Evolutionary conservation across 2,113 vertebrate species (phyloP), one percentile per base, ranked within the genome.

Genomic region (Cepphus grylle): DNA sequence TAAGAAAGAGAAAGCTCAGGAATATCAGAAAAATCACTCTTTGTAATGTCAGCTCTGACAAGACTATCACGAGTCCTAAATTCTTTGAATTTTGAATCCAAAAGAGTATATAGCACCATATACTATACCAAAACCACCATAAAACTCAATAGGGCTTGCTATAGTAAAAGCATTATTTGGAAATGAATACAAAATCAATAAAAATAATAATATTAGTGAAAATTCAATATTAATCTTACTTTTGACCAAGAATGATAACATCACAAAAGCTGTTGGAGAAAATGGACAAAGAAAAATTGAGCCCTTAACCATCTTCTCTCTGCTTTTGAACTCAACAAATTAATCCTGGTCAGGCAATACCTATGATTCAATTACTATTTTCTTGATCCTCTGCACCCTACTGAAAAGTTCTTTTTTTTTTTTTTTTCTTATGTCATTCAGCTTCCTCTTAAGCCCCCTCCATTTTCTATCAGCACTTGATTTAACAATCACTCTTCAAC

Each of bases 361-460:
- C 86, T 93, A 52, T 90, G 93, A 94, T 93, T 97, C 85, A 94
- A 95, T 96, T 95, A 70, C 61, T 93, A 52, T 81, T 96, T 96
- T 69, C 88, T 92, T 95, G 91, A 95, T 97, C 82, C 62, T 87
- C 30, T 84, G 45, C 76, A 93, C 91, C 70, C 36, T 82, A 58
- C 53, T 80, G 83, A 85, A 97, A 93, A 25, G n/a, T 5, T 3
- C 36, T 90, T 88, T 61, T 58, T 36, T 71, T 58, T 59, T 89
- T 5, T 3, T 40, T 90, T 88, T 61, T 58, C 42, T 71, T 58
- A 63, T 89, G 81, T 85, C 77, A 92, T 95, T 97, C 88, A 77
- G 30, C 45, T 89, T 65, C 36, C 55, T 95, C 70, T 93, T 92
- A 97, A 97, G 81, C 94, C 87, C 84, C 17, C 52, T 96, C 55